Conservation (phyloP, 2,113 vertebrate genomes). For the Paratilapia polleni region DNA sequence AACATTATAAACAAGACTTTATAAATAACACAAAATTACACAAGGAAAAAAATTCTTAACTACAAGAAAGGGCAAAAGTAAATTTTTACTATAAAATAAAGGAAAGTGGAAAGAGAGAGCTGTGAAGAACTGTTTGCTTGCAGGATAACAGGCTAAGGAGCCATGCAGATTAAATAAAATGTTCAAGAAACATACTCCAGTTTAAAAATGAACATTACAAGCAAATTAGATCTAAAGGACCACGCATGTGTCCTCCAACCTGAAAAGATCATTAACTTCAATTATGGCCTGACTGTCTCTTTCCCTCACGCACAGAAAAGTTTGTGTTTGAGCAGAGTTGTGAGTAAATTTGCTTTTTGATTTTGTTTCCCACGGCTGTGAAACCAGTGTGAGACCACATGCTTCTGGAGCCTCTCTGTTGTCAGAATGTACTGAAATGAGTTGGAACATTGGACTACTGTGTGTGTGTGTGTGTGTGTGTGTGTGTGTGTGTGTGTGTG, state of each 20-base stretch:
- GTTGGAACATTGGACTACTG: slow-evolving; percentile 43
- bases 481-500: neutral
- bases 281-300: slow-evolving; percentile 4
- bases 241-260: slow-evolving; percentile 25
- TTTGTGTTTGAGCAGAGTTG: slow-evolving; percentile 45
- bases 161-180: neutral
- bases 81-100: neutral
- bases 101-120: neutral
- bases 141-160: neutral
- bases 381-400: slow-evolving; percentile 45
- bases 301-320: slow-evolving; percentile 1
- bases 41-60: fast-evolving
- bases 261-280: slow-evolving; percentile 28
- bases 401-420: slow-evolving; percentile 53
- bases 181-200: neutral
- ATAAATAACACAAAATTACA: neutral
- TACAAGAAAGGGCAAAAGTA: neutral
- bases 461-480: slow-evolving; percentile 14
- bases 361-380: slow-evolving; percentile 48
- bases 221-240: slow-evolving; percentile 28
- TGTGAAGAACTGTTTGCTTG: neutral
- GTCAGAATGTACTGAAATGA: slow-evolving; percentile 64
- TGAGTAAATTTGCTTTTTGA: slow-evolving; percentile 58
- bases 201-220: neutral
- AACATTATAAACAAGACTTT: neutral